Conservation (phyloP, 2,797 vertebrate species). For the Silurus aristotelis region DNA sequence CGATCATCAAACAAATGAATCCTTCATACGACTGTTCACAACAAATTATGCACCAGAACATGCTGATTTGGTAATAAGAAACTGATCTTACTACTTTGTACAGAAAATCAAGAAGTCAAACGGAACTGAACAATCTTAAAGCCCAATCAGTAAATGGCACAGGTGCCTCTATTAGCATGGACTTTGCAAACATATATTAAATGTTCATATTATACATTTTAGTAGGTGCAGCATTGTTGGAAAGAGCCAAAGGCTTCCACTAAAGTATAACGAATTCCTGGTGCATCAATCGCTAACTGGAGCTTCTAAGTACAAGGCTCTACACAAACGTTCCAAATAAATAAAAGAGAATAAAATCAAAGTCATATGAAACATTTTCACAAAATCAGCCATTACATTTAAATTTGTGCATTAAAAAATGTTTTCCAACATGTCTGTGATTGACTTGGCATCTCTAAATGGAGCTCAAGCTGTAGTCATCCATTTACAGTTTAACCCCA, state of each 20-base stretch:
- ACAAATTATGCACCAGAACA: slow-evolving; percentile 40
- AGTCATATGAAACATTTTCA: background rate
- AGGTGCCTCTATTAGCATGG: background rate
- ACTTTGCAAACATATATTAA: background rate
- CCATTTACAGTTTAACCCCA: slow-evolving; percentile 10
- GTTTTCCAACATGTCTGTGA: background rate
- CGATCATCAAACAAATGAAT: slow-evolving; percentile 43
- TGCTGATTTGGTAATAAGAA: slow-evolving; percentile 14
- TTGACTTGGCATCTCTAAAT: slow-evolving; percentile 3
- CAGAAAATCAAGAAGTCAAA: slow-evolving; percentile 1
- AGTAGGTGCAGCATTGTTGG: background rate
- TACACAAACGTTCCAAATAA: background rate
- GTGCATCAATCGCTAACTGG: background rate
- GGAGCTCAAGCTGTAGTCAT: background rate
- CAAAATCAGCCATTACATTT: slow-evolving; percentile 23
- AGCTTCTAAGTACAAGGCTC: background rate
- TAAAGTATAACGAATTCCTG: slow-evolving; percentile 2
- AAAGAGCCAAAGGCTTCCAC: background rate
- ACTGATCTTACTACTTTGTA: slow-evolving; percentile 11
- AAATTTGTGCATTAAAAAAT: background rate
- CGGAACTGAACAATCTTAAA: background rate
- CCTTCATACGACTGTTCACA: slow-evolving; percentile 35
- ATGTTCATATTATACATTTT: background rate
- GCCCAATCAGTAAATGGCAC: background rate
- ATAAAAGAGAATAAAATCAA: background rate